These are phyloP conservation scores for Heteropelma amictum DNA, from an alignment of 2,888 invertebrate genomes.

Conservation along the genomic window DNA sequence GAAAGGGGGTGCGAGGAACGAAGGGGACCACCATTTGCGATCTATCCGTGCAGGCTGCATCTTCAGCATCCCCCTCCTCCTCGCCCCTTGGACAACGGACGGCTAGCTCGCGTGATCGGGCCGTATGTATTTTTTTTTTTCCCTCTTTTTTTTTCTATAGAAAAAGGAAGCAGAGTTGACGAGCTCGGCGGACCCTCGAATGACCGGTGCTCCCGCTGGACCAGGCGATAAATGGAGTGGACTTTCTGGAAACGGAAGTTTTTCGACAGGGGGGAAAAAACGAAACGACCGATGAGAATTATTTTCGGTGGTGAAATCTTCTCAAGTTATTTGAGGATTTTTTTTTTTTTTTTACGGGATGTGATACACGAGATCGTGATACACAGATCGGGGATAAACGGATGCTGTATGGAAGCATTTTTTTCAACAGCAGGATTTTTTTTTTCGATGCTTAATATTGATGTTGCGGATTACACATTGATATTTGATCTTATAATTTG, in stretches of 20 bases:
- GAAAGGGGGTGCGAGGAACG: conserved; percentile 22
- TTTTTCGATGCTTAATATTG: no score
- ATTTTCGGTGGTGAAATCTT: conserved; percentile 35
- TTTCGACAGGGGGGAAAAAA: conserved; percentile 46
- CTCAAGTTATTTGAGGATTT: conserved; percentile 26
- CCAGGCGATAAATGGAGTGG: conserved; percentile 44
- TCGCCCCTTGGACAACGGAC: conserved; percentile 57
- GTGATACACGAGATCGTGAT: background rate
- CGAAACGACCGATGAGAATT: conserved; percentile 55
- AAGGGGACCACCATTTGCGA: conserved; percentile 66
- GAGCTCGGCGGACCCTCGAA: conserved; percentile 59
- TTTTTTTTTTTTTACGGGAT: conserved; percentile 11
- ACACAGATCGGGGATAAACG: background rate
- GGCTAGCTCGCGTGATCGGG: conserved; percentile 61
- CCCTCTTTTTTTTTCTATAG: conserved; percentile 58
- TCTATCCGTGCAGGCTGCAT: conserved; percentile 66
- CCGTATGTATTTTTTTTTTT: conserved; percentile 60
- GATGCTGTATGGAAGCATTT: background rate
- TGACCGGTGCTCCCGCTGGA: conserved; percentile 57
- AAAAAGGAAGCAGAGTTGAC: conserved; percentile 42
- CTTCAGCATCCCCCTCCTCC: conserved; percentile 57
- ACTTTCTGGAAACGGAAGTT: conserved; percentile 55
- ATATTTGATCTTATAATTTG: no score
- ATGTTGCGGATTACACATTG: no score
- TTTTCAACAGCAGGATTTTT: no score